A percentile compares a stretch with the other conserved stretches of the same genome.
phyloP scores from a whole-genome alignment of 2,113 vertebrate genomes.

The Kryptolebias marmoratus region DNA sequence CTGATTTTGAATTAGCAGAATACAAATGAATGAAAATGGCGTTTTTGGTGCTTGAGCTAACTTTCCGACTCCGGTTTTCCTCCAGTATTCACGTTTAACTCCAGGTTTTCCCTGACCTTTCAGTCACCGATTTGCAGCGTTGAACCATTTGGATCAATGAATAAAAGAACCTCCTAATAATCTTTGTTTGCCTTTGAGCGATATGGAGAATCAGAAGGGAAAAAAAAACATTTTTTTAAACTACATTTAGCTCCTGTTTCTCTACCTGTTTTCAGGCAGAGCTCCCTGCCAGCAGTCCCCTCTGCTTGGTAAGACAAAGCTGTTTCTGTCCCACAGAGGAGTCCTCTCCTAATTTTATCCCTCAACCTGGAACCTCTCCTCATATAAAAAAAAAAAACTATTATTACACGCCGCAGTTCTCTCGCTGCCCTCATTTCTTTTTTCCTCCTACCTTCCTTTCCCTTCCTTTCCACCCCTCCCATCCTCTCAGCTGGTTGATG shows the following conservation, averaged over 20 bases:
- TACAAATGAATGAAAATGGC: too few species aligned
- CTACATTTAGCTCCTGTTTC: background rate
- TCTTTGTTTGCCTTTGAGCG: too few species aligned
- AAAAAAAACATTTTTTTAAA: background rate
- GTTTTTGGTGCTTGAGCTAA: too few species aligned
- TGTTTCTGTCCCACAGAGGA: conserved; percentile 52
- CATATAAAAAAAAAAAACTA: conserved; percentile 25
- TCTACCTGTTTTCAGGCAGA: conserved; percentile 12
- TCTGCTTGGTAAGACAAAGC: conserved; percentile 51
- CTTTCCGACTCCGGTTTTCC: too few species aligned
- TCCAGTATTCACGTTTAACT: too few species aligned
- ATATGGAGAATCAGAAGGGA: too few species aligned
- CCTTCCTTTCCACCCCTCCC: conserved; percentile 24
- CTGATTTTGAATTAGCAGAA: too few species aligned
- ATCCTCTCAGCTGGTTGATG: conserved; percentile 4
- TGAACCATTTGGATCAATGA: too few species aligned
- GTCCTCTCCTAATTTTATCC: conserved; percentile 34
- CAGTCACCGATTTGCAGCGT: too few species aligned
- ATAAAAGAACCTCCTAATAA: too few species aligned
- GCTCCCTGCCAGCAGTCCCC: conserved; percentile 5
- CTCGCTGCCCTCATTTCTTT: conserved; percentile 36
- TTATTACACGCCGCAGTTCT: conserved; percentile 38
- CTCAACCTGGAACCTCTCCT: conserved; percentile 41
- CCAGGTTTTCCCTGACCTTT: too few species aligned
- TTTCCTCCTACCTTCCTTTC: conserved; percentile 13